A percentile compares a stretch with the other conserved stretches of the same genome.
Conservation (phyloP, 2,797 vertebrate species). For the Gallinago stenura region DNA sequence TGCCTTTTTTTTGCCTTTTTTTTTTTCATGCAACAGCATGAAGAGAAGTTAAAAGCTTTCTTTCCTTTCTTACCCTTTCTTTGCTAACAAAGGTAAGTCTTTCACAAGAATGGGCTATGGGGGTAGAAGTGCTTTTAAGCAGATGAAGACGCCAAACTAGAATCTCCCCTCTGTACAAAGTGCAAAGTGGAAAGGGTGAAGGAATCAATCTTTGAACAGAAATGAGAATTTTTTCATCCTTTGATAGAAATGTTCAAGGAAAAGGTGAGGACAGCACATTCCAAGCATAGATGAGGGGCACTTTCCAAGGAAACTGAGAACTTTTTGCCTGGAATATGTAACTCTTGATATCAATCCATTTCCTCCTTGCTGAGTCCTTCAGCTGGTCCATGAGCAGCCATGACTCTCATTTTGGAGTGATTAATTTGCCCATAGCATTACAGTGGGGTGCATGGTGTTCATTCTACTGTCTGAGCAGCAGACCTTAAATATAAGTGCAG, state of each 20-base stretch:
- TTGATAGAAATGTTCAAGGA: neutral
- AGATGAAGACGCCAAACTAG: neutral
- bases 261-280: neutral
- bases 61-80: neutral
- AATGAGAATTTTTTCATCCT: neutral
- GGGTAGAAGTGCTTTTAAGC: neutral
- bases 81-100: neutral
- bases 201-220: neutral
- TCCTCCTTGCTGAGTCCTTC: neutral
- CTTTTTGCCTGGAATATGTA: neutral
- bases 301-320: neutral
- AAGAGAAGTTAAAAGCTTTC: neutral
- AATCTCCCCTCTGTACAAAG: neutral
- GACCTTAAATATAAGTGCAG: neutral
- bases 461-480: neutral
- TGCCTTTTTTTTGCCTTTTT: neutral
- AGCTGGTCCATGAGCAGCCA: neutral
- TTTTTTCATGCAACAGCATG: fast-evolving
- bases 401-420: neutral
- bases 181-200: neutral
- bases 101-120: neutral
- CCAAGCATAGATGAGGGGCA: neutral
- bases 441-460: neutral
- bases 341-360: neutral
- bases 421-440: neutral